These are phyloP conservation scores for Gracilinanus agilis DNA, from an alignment of 2,113 vertebrate genomes.

Conservation along the genomic window DNA sequence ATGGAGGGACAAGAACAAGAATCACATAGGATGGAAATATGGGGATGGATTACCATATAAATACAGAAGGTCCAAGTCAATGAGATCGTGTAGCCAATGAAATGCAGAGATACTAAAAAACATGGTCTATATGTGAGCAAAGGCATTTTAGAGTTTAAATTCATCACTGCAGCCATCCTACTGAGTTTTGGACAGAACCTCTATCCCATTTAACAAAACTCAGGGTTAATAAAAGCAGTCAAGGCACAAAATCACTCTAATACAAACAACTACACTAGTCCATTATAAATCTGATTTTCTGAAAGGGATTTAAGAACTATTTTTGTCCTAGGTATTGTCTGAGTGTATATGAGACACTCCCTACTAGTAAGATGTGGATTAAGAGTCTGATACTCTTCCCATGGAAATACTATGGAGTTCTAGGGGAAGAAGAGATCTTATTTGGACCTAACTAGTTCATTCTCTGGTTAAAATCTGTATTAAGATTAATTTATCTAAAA, in stretches of 20 bases:
- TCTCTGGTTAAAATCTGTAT: conserved; percentile 5
- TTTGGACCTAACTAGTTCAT: conserved; percentile 50
- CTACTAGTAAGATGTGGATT: conserved; percentile 15
- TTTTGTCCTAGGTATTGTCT: neutral
- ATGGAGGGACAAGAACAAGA: neutral
- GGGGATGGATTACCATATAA: neutral
- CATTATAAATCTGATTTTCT: neutral
- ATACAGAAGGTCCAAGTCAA: neutral
- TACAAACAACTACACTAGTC: neutral
- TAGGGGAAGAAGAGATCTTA: conserved; percentile 33
- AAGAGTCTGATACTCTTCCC: neutral
- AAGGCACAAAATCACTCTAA: conserved; percentile 9
- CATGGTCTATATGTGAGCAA: conserved; percentile 34
- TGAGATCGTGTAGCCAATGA: neutral
- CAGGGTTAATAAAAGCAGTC: conserved; percentile 9
- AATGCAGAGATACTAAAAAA: neutral
- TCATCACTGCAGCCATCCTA: conserved; percentile 64
- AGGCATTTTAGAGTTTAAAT: conserved; percentile 45
- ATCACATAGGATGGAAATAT: neutral
- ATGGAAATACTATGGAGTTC: conserved; percentile 2
- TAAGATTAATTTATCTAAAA: conserved; percentile 31
- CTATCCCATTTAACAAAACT: conserved; percentile 41
- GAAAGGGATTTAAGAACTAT: neutral
- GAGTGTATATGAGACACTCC: neutral
- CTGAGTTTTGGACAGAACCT: conserved; percentile 28